Base-by-base conservation (phyloP, 2,113 vertebrate genomes). In the Charadrius vociferus region DNA sequence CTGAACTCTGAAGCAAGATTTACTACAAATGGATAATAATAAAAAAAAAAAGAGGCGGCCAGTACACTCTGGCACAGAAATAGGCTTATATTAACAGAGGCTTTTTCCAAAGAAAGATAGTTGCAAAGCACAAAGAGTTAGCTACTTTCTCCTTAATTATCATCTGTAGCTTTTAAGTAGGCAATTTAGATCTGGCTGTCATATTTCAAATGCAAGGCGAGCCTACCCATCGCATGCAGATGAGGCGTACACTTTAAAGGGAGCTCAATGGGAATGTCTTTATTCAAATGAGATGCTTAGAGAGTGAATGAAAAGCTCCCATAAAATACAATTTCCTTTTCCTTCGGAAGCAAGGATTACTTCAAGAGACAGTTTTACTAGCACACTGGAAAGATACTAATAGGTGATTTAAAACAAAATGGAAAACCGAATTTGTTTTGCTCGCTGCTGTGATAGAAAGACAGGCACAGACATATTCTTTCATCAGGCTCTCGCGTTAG, bases 171-270 rank as follows among this genome's bases (percentile, higher is more conserved):
- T 94, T 94, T 53, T 95, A 89, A 95, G 89, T 43, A 94, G 89
- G 89, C 84, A 93, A 93, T 97, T 94, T 86, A 66, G 81, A 91
- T 68, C 66, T 36, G 81, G 74, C 66, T 95, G 81, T 94, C 94
- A 80, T 87, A 84, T 82, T 84, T 90, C 66, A 95, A 53, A 80
- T 53, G 65, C 53, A 87, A 90, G 52, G 55, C 18, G 41, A 78
- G 63, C 45, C 79, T 59, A 36, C 14, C 81, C 73, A 68, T 23
- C 0, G 7, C 89, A 95, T 85, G 89, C 62, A 81, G 93, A 97
- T 80, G 81, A 94, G 62, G 49, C 12, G 1, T 27, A 62, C 20
- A 12, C 32, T 95, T 95, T 80, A 90, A 94, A 94, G 93, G 39
- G 20, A 79, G 65, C 73, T 96, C 86, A 62, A 9, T 45, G n/a